Percentiles rank a stretch among this genome's conserved stretches.
phyloP scores from a whole-genome alignment of 2,888 invertebrate species.

The Tyria jacobaeae region DNA sequence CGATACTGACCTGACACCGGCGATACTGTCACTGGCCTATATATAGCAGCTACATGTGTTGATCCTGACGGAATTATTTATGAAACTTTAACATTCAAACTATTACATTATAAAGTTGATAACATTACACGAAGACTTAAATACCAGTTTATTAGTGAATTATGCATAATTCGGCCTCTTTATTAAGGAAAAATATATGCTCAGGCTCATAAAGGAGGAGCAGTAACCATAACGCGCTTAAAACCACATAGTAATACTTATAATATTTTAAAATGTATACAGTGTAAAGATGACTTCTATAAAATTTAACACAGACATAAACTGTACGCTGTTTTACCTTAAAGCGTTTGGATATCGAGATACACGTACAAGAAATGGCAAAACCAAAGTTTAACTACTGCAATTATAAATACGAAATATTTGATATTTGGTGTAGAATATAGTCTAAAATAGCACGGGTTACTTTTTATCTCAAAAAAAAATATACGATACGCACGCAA shows the following conservation, averaged over 20 bases:
- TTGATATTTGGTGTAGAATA: no score
- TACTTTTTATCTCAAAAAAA: no score
- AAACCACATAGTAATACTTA: background rate
- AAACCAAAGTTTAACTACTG: no score
- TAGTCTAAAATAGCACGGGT: no score
- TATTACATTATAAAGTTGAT: background rate
- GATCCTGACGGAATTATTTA: slow-evolving; percentile 9
- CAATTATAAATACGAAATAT: no score
- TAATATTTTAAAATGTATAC: background rate
- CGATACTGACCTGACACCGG: slow-evolving; percentile 52
- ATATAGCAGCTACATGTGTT: slow-evolving; percentile 31
- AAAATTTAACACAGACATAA: background rate
- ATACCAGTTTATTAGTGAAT: background rate
- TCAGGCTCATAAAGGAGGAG: background rate
- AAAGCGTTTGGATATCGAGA: background rate
- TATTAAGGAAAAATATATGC: background rate
- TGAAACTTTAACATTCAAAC: background rate
- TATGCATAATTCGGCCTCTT: background rate
- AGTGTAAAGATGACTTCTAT: background rate
- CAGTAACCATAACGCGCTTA: background rate
- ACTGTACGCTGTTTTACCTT: background rate
- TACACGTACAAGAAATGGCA: no score
- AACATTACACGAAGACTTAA: background rate
- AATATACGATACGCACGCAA: no score
- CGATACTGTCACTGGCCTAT: slow-evolving; percentile 50